Base-by-base conservation (phyloP, 2,113 vertebrate genomes). In the Neolamprologus longior region DNA sequence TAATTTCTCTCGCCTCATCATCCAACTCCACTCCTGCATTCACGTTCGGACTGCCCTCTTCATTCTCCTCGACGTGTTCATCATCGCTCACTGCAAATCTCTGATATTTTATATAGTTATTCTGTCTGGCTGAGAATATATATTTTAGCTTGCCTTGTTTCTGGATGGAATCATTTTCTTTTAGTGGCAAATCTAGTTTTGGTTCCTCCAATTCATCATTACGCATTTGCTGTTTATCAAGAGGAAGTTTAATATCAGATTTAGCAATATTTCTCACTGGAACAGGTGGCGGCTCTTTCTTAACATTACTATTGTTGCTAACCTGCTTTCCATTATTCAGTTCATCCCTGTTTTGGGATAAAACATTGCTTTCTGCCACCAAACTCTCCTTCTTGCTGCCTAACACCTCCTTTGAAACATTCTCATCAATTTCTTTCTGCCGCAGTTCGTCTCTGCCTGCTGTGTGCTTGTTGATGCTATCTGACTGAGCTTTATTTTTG, bases 61-160 rank as follows among this genome's bases (percentile, higher is more conserved):
- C 88, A 14, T 19, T 24, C 35, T 91, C 61, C 21, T 82, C 54
- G 50, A 83, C 80, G 4, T 87, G 83, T 17, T 92, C 89, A 9
- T 95, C 83, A 3, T 92, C 90, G 3, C 7, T 78, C 82, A 55
- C 86, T 5, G 91, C 61, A 54, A 82, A 91, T 87, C 96, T 94
- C 82, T 97, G 96, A 91, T 89, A 88, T 92, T 97, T 97, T 35
- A 97, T 97, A 17, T 96, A 97, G 81, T 95, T 96, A 79, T 97
- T 96, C 82, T 95, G 96, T 76, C 91, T 93, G 45, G 95, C 91
- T 85, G 97, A 96, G 89, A 97, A 97, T 4, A 73, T 12, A 78
- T 94, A 94, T 61, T 97, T 96, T 19, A 45, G n/a, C 24, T 93
- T 92, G 5, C 7, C 89, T 76, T 90, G 90, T 78, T 90, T 92